Evolutionary conservation across 2,888 invertebrate species (phyloP), one percentile per base, ranked within the genome.

Genomic region (Protonemura montana): DNA sequence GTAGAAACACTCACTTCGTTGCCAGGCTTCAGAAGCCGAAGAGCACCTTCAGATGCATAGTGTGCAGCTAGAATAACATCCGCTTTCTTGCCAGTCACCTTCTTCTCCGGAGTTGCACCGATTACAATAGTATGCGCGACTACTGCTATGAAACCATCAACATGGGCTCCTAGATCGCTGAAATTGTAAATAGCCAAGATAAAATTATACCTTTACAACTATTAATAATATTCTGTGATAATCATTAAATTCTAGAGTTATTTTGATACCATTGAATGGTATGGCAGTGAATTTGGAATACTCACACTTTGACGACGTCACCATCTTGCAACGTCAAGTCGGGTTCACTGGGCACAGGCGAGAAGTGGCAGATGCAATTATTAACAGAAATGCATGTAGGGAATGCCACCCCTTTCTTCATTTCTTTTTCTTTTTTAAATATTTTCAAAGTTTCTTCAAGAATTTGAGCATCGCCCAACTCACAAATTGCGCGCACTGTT

Each of bases 341-440:
- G 25, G 95, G 94, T 92, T 99, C 99, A 92, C 97, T 97, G 89
- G 96, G 96, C 88, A 99, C 95, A 29, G 99, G 99, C 85, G 99
- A 99, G 92, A 96, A 99, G 92, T 99, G 99, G 92, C 99, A 99
- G 91, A 99, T 98, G 92, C 99, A 99, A 92, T 99, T 99, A 93
- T 99, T 99, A 87, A 98, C 96, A 27, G 99, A 99, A 88, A 99
- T 95, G 93, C 99, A 99, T 87, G 99, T 99, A 86, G 99, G 99
- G 92, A 99, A 99, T 77, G 99, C 99, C 90, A 99, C 97, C 89
- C 98, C 99, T 93, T 99, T 99, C 91, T 98, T 98, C 89, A 99
- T 94, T 89, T 99, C 98, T 91, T 99, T 99, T 91, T 99, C 98
- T 91, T 98, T 99, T 93, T 99, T 99, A 93, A 98, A 99, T 88